phyloP scores from a whole-genome alignment of 2,113 vertebrate genomes.

The Oceanites oceanicus region DNA sequence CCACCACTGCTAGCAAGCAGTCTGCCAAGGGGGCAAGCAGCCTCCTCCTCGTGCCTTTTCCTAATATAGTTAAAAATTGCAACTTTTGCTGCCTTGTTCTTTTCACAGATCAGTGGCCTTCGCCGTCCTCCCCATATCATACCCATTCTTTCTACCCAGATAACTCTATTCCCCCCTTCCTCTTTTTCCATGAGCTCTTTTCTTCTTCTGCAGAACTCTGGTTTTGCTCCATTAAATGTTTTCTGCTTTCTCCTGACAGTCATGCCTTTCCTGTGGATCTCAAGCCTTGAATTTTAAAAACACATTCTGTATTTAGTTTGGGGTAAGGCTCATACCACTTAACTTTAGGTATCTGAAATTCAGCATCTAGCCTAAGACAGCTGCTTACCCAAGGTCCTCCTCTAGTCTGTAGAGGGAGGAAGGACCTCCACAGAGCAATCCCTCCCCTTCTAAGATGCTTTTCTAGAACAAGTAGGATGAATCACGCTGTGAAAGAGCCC shows the following conservation, averaged over 20 bases:
- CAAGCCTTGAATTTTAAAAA: background rate
- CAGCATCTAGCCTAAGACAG: background rate
- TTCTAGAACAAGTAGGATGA: background rate
- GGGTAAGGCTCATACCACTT: background rate
- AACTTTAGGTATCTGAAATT: background rate
- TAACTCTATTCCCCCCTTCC: background rate
- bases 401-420: background rate
- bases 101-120: background rate
- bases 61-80: background rate
- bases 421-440: background rate
- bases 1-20: background rate
- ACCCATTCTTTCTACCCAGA: background rate
- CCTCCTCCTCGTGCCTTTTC: background rate
- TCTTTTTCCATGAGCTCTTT: background rate
- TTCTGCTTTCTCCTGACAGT: background rate
- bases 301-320: background rate
- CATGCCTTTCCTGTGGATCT: background rate
- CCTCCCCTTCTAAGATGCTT: background rate
- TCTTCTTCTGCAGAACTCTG: background rate
- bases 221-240: background rate
- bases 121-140: background rate
- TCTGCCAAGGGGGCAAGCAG: background rate
- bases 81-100: background rate
- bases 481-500: background rate
- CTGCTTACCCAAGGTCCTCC: background rate